phyloP scores from a whole-genome alignment of 2,113 vertebrate genomes.

The Bostrychus sinensis region DNA sequence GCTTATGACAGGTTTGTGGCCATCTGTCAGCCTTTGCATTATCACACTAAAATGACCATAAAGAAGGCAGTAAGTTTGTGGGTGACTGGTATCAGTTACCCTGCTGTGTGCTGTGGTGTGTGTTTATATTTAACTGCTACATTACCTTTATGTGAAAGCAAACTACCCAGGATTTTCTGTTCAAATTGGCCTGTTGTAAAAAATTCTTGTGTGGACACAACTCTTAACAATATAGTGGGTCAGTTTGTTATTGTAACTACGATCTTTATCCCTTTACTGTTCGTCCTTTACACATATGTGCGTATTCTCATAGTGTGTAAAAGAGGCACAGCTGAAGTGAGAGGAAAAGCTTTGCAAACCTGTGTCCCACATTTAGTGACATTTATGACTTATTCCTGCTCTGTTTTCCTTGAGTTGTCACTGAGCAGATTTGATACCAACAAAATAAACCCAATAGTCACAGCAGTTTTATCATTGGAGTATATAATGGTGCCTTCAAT shows the following conservation, averaged over 20 bases:
- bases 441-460: background rate
- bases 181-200: background rate
- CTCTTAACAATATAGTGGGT: background rate
- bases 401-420: background rate
- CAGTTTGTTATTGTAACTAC: background rate
- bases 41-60: constrained; percentile 15
- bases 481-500: background rate
- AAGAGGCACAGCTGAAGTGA: background rate
- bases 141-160: constrained; percentile 4
- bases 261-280: background rate
- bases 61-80: background rate
- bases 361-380: background rate
- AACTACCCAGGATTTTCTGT: background rate
- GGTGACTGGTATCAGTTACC: background rate
- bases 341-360: background rate
- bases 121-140: background rate
- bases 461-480: background rate
- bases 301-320: constrained; percentile 1
- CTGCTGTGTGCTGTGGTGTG: background rate
- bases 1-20: constrained; percentile 55
- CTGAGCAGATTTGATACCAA: background rate
- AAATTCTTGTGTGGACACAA: constrained; percentile 3
- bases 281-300: background rate
- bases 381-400: background rate
- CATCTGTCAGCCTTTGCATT: constrained; percentile 58